Percentiles rank a stretch among this genome's conserved stretches.
These are phyloP conservation scores for Rhea americana DNA, from an alignment of 2,113 vertebrate genomes.

Conservation along the genomic window DNA sequence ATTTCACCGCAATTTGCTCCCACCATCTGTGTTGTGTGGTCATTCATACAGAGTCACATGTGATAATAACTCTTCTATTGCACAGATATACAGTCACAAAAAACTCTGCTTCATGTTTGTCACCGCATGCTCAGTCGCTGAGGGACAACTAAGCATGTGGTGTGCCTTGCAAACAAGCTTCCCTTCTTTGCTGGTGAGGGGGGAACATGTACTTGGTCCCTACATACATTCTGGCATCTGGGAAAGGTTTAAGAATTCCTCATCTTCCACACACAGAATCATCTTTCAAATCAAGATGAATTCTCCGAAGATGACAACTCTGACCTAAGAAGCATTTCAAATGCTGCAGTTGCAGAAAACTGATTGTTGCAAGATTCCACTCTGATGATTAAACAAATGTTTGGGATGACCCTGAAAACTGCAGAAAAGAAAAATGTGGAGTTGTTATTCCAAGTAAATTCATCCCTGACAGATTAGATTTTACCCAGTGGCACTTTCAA, in stretches of 20 bases:
- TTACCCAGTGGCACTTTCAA: constrained; percentile 72
- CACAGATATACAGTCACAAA: background rate
- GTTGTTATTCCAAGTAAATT: constrained; percentile 52
- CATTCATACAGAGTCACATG: rapidly evolving
- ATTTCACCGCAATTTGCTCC: background rate
- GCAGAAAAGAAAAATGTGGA: constrained; percentile 41
- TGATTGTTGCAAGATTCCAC: constrained; percentile 51
- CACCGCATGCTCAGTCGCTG: background rate
- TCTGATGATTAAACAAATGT: constrained; percentile 42
- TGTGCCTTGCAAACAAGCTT: background rate
- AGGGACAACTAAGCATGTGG: background rate
- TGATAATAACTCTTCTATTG: background rate
- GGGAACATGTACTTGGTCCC: background rate
- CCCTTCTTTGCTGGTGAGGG: background rate
- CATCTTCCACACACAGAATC: constrained; percentile 23
- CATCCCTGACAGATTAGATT: constrained; percentile 62
- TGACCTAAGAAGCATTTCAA: constrained; percentile 47
- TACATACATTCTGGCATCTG: constrained; percentile 39
- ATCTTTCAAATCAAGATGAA: constrained; percentile 41
- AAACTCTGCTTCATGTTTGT: background rate
- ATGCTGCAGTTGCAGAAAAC: constrained; percentile 47
- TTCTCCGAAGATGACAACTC: constrained; percentile 46
- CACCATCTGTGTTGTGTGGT: background rate
- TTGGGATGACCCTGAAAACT: constrained; percentile 48
- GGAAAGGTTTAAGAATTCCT: constrained; percentile 41